phyloP scores from a whole-genome alignment of 2,888 invertebrate genomes.

The Torymus tubicola region DNA sequence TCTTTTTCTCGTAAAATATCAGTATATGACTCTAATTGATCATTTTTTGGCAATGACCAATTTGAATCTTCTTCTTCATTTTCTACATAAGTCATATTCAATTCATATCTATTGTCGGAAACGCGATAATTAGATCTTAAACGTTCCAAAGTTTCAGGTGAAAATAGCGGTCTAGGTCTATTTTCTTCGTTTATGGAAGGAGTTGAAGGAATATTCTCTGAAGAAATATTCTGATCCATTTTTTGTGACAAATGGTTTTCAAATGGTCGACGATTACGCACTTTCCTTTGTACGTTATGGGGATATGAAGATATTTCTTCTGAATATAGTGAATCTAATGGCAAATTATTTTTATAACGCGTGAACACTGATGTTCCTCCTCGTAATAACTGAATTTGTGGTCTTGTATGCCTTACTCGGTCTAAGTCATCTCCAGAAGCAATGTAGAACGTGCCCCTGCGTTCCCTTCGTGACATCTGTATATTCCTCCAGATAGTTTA shows the following conservation, averaged over 20 bases:
- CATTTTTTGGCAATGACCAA: neutral
- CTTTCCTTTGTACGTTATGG: too few species aligned
- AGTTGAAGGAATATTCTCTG: too few species aligned
- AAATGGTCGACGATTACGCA: too few species aligned
- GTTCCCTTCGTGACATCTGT: conserved; percentile 6
- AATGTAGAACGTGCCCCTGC: neutral
- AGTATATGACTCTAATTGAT: neutral
- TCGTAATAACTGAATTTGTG: neutral
- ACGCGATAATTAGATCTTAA: conserved; percentile 9
- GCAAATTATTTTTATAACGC: neutral
- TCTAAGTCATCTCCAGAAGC: neutral
- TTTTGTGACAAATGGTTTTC: too few species aligned
- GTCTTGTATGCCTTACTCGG: neutral
- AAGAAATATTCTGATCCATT: too few species aligned
- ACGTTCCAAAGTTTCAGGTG: conserved; percentile 3
- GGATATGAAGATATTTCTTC: too few species aligned
- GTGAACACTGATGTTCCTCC: neutral
- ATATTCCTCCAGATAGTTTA: conserved; percentile 1
- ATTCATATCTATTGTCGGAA: neutral
- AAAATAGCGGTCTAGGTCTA: conserved; percentile 13
- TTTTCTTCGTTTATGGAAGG: too few species aligned
- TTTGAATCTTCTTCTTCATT: conserved; percentile 9
- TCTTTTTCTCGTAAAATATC: conserved; percentile 36
- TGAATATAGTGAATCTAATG: too few species aligned
- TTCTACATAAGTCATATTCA: neutral